phyloP scores from a whole-genome alignment of 2,113 vertebrate species.

The Gracilinanus agilis region DNA sequence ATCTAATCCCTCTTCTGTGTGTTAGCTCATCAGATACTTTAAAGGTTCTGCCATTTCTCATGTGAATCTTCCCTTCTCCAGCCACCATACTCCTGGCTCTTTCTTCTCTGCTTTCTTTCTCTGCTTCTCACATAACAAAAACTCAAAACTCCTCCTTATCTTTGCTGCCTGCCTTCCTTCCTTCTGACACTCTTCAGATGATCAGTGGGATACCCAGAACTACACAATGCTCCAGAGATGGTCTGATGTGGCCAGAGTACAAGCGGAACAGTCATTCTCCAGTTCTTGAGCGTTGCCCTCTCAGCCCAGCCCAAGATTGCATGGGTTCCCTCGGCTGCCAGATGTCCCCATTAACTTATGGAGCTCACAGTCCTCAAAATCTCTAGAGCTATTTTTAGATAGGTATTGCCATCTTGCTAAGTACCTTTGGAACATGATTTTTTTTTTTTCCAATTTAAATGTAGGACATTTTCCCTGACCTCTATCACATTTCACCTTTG shows the following conservation, averaged over 20 bases:
- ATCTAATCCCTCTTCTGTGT: not conserved
- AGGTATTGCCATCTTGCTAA: not conserved
- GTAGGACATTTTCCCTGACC: not conserved
- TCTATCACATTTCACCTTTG: not conserved
- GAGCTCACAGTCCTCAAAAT: not conserved
- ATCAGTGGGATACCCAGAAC: not conserved
- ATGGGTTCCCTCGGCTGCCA: not conserved
- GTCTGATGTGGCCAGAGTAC: not conserved
- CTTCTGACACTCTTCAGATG: not conserved
- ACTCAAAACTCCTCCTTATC: not conserved
- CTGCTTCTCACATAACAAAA: not conserved
- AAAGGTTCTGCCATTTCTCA: not conserved
- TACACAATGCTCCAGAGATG: not conserved
- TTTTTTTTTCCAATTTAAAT: not conserved
- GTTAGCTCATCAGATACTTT: not conserved
- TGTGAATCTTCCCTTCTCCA: not conserved
- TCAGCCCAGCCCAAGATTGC: not conserved
- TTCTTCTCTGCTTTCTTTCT: no score
- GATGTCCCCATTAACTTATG: not conserved
- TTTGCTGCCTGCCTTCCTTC: no score
- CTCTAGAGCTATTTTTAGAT: not conserved
- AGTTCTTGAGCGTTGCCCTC: not conserved
- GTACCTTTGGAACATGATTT: not conserved
- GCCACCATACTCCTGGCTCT: not conserved
- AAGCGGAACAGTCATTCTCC: not conserved